These are phyloP conservation scores for Sterna hirundo DNA, from an alignment of 2,113 vertebrate genomes.

Conservation along the genomic window DNA sequence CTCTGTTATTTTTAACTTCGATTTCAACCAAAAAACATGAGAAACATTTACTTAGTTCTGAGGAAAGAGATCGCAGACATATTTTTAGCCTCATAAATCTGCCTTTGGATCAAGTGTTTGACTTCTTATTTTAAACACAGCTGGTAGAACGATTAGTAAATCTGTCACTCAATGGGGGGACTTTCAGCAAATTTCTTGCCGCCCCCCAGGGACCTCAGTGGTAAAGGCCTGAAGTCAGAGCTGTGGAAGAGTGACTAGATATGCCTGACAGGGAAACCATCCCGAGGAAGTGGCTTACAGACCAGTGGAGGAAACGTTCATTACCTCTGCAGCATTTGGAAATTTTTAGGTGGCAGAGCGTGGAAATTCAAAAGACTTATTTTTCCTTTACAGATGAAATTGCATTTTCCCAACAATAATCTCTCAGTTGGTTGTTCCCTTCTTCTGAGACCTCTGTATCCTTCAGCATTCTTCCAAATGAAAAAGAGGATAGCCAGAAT, in stretches of 20 bases:
- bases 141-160: not conserved
- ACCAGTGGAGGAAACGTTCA: not conserved
- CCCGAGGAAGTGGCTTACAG: not conserved
- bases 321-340: not conserved
- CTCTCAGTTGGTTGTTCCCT: not conserved
- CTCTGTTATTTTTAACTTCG: not conserved
- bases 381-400: not conserved
- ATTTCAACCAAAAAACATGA: not conserved
- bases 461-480: slow-evolving; percentile 9
- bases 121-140: slow-evolving; percentile 13
- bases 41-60: not conserved
- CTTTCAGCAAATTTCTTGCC: not conserved
- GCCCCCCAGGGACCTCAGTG: not conserved
- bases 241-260: not conserved
- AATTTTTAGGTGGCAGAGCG: not conserved
- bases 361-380: not conserved
- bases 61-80: not conserved
- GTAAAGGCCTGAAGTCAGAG: not conserved
- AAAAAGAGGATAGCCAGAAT: not conserved
- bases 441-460: not conserved
- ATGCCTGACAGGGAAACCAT: not conserved
- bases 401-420: not conserved
- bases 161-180: not conserved
- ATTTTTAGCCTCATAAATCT: slow-evolving; percentile 35
- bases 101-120: slow-evolving; percentile 3